Percentiles rank a stretch among this genome's conserved stretches.
Conservation (phyloP, 2,797 vertebrate genomes). For the Orientallactaga sibirica region DNA sequence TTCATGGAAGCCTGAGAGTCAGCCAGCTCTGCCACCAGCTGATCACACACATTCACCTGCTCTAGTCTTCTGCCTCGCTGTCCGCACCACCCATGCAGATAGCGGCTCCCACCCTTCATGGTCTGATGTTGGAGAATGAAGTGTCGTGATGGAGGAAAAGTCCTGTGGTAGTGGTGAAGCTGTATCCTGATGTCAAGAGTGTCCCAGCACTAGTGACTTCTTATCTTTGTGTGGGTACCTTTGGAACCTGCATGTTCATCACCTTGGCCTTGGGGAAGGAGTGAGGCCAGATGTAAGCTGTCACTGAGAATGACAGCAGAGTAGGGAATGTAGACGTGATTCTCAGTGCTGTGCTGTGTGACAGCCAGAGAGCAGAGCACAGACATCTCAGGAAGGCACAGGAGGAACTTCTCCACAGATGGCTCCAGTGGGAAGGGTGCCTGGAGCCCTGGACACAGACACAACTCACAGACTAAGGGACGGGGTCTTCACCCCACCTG, state of each 20-base stretch:
- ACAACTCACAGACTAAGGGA: neutral
- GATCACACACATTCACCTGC: neutral
- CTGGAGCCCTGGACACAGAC: neutral
- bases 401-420: neutral
- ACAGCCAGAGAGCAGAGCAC: neutral
- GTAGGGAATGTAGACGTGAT: neutral
- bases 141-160: neutral
- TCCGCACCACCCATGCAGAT: neutral
- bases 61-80: neutral
- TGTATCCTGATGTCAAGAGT: neutral
- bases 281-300: neutral
- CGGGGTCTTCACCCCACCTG: neutral
- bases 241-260: neutral
- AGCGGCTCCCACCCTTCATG: neutral
- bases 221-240: neutral
- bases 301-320: neutral
- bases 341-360: too few species aligned
- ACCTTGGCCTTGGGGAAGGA: neutral
- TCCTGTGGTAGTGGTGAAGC: too few species aligned
- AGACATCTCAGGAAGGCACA: too few species aligned
- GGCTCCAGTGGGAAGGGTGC: neutral
- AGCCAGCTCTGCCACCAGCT: neutral
- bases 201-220: neutral
- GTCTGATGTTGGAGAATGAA: neutral
- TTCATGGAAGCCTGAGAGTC: neutral